These are phyloP conservation scores for Caenorhabditis uteleia DNA, from an alignment of 2,888 invertebrate species.

Conservation along the genomic window DNA sequence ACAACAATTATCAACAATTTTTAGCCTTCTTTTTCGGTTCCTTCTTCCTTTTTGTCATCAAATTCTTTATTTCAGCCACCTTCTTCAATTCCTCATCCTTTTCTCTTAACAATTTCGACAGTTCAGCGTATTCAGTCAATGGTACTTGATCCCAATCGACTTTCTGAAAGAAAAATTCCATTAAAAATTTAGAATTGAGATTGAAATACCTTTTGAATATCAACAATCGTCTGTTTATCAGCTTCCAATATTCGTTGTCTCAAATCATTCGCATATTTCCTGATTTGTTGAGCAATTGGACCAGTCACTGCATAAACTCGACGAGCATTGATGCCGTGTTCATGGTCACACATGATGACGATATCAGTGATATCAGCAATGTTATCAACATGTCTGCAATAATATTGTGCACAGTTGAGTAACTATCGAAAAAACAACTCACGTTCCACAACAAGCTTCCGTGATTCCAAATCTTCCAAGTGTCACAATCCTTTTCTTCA, in stretches of 20 bases:
- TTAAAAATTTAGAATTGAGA: background rate
- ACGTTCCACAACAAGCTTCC: slow-evolving; percentile 42
- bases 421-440: background rate
- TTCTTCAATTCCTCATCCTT: no score
- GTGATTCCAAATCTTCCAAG: slow-evolving; percentile 1
- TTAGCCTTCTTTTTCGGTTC: no score
- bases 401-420: background rate
- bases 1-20: no score
- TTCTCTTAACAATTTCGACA: no score
- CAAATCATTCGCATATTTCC: slow-evolving; percentile 9
- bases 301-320: slow-evolving; percentile 31
- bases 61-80: no score
- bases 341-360: slow-evolving; percentile 28
- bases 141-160: slow-evolving; percentile 32
- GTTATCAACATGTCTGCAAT: slow-evolving; percentile 32
- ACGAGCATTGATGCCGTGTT: slow-evolving; percentile 15
- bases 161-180: slow-evolving; percentile 11
- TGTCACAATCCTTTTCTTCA: background rate
- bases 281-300: slow-evolving; percentile 11
- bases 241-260: slow-evolving; percentile 9
- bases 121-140: no score
- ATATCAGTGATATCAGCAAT: slow-evolving; percentile 8
- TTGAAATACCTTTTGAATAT: background rate
- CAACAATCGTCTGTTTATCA: background rate
- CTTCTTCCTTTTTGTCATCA: no score